Base-by-base conservation (phyloP, 2,113 vertebrate species). In the Bujurquina vittata region DNA sequence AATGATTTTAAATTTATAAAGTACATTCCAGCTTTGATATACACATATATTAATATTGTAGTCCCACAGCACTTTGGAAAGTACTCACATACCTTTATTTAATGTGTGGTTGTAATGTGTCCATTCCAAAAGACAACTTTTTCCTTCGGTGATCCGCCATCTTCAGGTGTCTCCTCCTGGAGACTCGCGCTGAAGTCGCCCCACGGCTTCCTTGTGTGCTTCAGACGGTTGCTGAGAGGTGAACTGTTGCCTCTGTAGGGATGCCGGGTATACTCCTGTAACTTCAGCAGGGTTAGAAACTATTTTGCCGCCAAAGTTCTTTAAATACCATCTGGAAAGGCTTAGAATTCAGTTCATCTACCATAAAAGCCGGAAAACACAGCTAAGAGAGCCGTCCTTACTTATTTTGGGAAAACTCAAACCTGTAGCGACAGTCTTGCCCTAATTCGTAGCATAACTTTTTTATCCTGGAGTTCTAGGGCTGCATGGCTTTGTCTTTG, bases 331-430 rank as follows among this genome's bases (percentile, higher is more conserved):
- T 69, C 40, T 69, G 63, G 40, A 69, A 69, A 15, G 29, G n/a
- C n/a, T n/a, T 69, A 29, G 29, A 69, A 49, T 69, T 69, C 40
- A 29, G 23, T 69, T 69, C 49, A 69, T 69, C 65, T 69, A 49
- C 65, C 65, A 69, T 29, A 7, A 69, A 69, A 69, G 26, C 40
- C 63, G 29, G 40, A 49, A 23, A 69, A 43, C 14, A 26, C 26
- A 46, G 63, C 22, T 67, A 67, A 69, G 63, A 69, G 10, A 40
- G 63, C 18, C 49, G 40, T 49, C 63, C 40, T 69, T 69, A 69
- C 40, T 49, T 18, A 0, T 5, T 69, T 23, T 69, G 63, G 40
- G 63, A 69, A 69, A 7, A 7, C 65, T 69, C 26, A 49, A 69
- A 29, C 23, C 63, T 67, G 49, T 69, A 69, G 63, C 3, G 15